A percentile compares a stretch with the other conserved stretches of the same genome.
Conservation (phyloP, 2,797 vertebrate species). For the Siniperca undulata region DNA sequence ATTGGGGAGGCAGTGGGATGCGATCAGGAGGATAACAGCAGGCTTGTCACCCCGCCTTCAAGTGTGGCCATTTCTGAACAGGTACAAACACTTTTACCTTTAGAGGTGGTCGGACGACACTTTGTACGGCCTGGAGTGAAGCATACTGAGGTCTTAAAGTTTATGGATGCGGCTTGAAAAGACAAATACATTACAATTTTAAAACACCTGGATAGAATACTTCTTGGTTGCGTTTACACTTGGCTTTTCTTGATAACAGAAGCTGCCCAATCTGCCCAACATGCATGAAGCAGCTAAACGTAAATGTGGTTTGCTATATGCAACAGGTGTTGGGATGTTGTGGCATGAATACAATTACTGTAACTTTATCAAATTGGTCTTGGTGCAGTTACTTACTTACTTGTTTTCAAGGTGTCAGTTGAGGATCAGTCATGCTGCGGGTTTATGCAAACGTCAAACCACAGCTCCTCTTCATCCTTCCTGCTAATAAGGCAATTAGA, state of each 20-base stretch:
- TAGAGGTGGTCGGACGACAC: not conserved
- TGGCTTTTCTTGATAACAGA: fast-evolving
- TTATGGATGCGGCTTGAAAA: not conserved
- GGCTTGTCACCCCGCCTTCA: not conserved
- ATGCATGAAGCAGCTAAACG: too few relatives aligned
- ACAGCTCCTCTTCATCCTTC: constrained; percentile 40
- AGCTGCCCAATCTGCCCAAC: not conserved
- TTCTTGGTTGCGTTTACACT: not conserved
- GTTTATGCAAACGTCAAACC: constrained; percentile 47
- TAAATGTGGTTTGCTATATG: not conserved
- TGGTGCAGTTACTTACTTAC: not conserved
- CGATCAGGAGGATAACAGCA: constrained; percentile 12
- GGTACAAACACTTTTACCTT: not conserved
- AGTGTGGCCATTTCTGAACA: not conserved
- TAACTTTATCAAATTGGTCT: not conserved
- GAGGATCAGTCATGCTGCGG: constrained; percentile 12
- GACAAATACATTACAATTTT: not conserved
- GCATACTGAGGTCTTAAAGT: not conserved
- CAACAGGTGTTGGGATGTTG: constrained; percentile 13
- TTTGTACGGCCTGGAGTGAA: not conserved
- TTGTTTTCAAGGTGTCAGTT: constrained; percentile 1
- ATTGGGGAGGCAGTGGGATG: not conserved
- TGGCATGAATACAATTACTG: not conserved
- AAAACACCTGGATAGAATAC: not conserved
- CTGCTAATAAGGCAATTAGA: constrained; percentile 63